Evolutionary conservation across 1,140 invertebrate genomes (phyloP), one percentile per base, ranked within the genome.

Genomic region (Procambarus virginalis): DNA sequence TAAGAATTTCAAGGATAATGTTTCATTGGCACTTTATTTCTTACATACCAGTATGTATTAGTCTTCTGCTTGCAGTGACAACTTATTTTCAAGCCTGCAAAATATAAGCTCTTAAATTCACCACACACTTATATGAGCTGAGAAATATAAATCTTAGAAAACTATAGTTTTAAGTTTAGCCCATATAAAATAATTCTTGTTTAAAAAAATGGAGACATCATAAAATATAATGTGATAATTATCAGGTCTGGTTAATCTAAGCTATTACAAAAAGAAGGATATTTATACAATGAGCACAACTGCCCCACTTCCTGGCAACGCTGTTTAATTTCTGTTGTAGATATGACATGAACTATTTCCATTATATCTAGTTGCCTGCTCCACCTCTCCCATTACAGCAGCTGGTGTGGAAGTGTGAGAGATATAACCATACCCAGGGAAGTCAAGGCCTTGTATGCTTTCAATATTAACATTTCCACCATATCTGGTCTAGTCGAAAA

Each of bases 81-180:
- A 80, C 78, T 80, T 73, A 70, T 49, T 51, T 84, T 73, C 82
- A 73, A 48, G 68, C 46, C 48, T 84, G 82, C 64, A 84, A 73
- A 73, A 84, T 70, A 45, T 64, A 64, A 60, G 60, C 46, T 84
- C 48, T 49, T 84, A 51, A 34, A 34, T 45, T 60, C 22, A 84
- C 73, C 46, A 73, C 64, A n/a, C 68, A 73, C 45, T 60, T 48
- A 46, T 34, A 84, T 84, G 82, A 84, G 82, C 82, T 73, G 22
- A 73, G 34, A 73, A 84, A 46, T 84, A 84, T 49, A 84, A 84
- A 84, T 84, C 82, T 84, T 84, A 84, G 49, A 84, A 84, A 84
- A 84, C 82, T 84, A 84, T 84, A 84, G 82, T 84, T 55, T 70
- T 46, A 84, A 68, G 60, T 84, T 70, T 22, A 84, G 82, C 82